Evolutionary conservation across 2,797 vertebrate species (phyloP).

Genomic region (Meriones psammophilus): DNA sequence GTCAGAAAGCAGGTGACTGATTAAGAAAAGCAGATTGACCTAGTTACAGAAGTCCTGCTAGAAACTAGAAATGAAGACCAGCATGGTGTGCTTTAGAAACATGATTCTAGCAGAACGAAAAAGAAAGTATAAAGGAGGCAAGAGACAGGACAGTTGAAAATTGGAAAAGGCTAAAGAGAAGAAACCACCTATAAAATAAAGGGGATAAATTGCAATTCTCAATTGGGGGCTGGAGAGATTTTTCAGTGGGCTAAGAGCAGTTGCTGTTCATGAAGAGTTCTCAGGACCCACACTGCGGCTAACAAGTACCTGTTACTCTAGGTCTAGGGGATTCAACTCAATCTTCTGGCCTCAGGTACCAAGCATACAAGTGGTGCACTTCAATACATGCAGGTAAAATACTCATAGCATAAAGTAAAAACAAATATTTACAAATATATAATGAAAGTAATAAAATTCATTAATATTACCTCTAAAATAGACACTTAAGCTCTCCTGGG

Average conservation of each 20-base stretch:
- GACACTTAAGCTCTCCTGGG: no score
- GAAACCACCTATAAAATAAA: background rate
- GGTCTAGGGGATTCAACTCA: background rate
- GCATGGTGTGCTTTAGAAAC: background rate
- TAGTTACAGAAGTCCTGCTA: slow-evolving; percentile 32
- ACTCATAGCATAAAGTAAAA: background rate
- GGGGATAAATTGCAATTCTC: slow-evolving; percentile 28
- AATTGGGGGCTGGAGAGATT: background rate
- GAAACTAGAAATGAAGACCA: slow-evolving; percentile 35
- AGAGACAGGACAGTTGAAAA: background rate
- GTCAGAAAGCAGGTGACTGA: background rate
- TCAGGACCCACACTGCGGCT: background rate
- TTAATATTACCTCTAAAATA: no score
- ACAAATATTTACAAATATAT: background rate
- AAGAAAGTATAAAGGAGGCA: background rate
- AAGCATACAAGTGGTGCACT: background rate
- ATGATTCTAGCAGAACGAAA: background rate
- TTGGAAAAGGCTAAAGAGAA: slow-evolving; percentile 26
- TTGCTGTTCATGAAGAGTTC: background rate
- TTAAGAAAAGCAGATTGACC: background rate
- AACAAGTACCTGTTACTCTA: background rate
- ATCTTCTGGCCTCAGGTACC: background rate
- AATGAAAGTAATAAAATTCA: background rate
- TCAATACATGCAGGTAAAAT: background rate
- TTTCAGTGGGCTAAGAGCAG: background rate